Conservation (phyloP, 2,113 vertebrate genomes). For the Marmota monax region DNA sequence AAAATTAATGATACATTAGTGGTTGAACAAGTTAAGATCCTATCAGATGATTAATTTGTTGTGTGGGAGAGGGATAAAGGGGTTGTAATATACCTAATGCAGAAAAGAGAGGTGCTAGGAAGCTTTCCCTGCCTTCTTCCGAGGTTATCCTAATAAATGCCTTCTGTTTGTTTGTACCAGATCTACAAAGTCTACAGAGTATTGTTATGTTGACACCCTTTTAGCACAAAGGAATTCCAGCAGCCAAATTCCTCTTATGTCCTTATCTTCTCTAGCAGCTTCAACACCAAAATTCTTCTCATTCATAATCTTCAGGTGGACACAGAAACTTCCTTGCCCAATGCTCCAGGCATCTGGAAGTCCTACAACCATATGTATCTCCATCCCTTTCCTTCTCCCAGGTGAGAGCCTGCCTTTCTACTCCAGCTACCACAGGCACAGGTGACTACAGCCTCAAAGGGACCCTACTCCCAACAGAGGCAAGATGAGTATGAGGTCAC, state of each 20-base stretch:
- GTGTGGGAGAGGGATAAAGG: neutral
- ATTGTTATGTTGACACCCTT: neutral
- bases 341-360: neutral
- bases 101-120: neutral
- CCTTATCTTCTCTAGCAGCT: neutral
- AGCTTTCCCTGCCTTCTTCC: neutral
- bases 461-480: neutral
- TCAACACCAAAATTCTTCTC: neutral
- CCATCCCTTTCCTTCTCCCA: neutral
- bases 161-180: neutral
- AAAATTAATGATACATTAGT: constrained; percentile 7
- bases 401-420: neutral
- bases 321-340: neutral
- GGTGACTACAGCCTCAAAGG: neutral
- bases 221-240: neutral
- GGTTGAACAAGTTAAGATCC: neutral
- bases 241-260: neutral
- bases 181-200: neutral
- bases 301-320: neutral
- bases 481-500: rapidly evolving
- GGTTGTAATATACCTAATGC: neutral
- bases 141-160: neutral
- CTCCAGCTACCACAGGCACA: neutral
- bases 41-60: neutral
- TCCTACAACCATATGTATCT: neutral